Percentiles rank a stretch among this genome's conserved stretches.
phyloP scores from a whole-genome alignment of 2,888 invertebrate genomes.

The Proisotoma minuta region DNA sequence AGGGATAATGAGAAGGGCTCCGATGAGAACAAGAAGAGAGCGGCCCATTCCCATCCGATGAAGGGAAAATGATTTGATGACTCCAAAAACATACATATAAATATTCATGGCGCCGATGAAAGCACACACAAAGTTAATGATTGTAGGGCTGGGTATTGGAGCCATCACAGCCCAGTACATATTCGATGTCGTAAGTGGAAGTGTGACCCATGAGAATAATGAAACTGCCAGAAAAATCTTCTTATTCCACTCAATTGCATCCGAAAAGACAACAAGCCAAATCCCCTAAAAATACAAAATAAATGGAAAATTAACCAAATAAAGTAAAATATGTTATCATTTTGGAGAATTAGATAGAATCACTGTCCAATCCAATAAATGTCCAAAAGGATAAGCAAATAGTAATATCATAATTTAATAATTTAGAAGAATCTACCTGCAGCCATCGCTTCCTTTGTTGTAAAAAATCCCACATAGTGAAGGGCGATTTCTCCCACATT shows the following conservation, averaged over 20 bases:
- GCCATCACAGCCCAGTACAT: slow-evolving; percentile 75
- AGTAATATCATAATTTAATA: no score
- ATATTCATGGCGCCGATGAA: slow-evolving; percentile 90
- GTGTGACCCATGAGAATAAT: slow-evolving; percentile 92
- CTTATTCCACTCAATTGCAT: slow-evolving; percentile 70
- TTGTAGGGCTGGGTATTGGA: slow-evolving; percentile 78
- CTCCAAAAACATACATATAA: slow-evolving; percentile 97
- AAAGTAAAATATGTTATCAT: no score
- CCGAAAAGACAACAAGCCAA: slow-evolving; percentile 79
- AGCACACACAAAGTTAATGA: slow-evolving; percentile 79
- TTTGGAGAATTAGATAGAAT: no score
- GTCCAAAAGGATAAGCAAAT: no score
- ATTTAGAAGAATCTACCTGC: no score
- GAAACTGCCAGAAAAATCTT: slow-evolving; percentile 79
- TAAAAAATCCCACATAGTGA: slow-evolving; percentile 88
- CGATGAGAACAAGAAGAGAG: slow-evolving; percentile 73
- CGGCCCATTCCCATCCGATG: slow-evolving; percentile 76
- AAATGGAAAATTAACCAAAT: neutral
- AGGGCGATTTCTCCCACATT: slow-evolving; percentile 98
- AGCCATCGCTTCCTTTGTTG: slow-evolving; percentile 96
- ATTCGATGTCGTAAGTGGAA: slow-evolving; percentile 88
- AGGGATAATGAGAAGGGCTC: slow-evolving; percentile 84
- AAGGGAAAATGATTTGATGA: slow-evolving; percentile 89
- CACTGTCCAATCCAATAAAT: no score
- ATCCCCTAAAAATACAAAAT: slow-evolving; percentile 64